Base-by-base conservation (phyloP, 2,797 vertebrate species). In the Alfaro cultratus region DNA sequence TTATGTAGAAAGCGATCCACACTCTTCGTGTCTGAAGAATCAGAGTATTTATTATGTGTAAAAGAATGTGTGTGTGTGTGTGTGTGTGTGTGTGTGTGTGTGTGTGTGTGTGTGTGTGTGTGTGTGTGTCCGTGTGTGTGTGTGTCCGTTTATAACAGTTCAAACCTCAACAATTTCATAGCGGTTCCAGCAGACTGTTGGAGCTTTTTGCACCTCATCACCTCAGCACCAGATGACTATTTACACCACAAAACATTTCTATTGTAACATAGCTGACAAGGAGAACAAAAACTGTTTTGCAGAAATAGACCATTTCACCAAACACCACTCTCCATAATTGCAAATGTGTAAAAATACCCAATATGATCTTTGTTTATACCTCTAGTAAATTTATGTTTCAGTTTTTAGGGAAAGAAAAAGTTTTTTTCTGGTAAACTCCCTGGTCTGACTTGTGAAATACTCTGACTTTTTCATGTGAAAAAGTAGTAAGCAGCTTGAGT, bases 121-220 rank as follows among this genome's bases (percentile, higher is more conserved):
- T 45, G 23, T n/a, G 39, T 71, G n/a, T 5, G 36, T 5, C 26
- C n/a, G 8, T 31, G n/a, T 31, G n/a, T 13, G 39, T 36, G 29
- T 49, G 8, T 34, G 45, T 73, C 29, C 71, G 21, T 49, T 18
- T 51, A 73, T 12, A 51, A 73, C 18, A 51, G 51, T 49, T 73
- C 21, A 26, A 73, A 36, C 72, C 72, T 51, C 72, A 73, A 73
- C 29, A 5, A 21, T 73, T 73, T 51, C 31, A 26, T 31, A 23
- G 31, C 11, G 11, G 47, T 53, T 73, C 31, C 18, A 73, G 72
- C 4, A 16, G 72, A 36, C 29, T 41, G 64, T 41, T 41, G 21
- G 41, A 41, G 36, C 47, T 36, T 51, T 64, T 73, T 73, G 21
- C 47, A 73, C 72, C 31, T 73, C 72, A 36, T 73, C 72, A 73